These are phyloP conservation scores for Micrastur ruficollis DNA, from an alignment of 2,797 vertebrate species.

Conservation along the genomic window DNA sequence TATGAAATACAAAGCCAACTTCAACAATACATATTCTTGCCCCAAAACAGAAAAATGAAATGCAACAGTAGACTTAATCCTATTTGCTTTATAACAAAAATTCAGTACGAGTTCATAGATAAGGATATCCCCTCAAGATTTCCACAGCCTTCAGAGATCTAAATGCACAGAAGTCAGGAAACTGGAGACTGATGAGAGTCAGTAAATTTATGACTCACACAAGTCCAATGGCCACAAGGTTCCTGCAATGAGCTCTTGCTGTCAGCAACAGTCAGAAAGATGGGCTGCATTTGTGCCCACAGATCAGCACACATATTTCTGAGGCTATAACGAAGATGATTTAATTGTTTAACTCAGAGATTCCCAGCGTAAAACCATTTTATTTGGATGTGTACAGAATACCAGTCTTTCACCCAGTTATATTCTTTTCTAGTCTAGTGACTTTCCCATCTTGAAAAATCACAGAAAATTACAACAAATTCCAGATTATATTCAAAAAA, in stretches of 20 bases:
- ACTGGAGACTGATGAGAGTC: background rate
- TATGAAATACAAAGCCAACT: background rate
- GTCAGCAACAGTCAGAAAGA: background rate
- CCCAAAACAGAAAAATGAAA: background rate
- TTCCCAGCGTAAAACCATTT: background rate
- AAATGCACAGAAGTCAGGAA: background rate
- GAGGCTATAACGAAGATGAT: background rate
- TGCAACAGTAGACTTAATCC: background rate
- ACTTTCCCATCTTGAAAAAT: background rate
- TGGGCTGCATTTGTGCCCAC: background rate
- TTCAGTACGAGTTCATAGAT: accelerated
- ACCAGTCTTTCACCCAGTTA: background rate
- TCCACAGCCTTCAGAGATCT: background rate
- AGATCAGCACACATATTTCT: background rate
- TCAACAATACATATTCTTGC: background rate
- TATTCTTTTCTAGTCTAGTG: background rate
- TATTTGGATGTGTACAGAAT: background rate
- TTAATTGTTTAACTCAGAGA: background rate
- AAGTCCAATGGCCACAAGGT: background rate
- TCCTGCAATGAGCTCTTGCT: background rate
- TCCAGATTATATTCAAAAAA: background rate
- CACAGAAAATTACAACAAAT: background rate
- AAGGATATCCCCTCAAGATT: background rate
- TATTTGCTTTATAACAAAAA: background rate
- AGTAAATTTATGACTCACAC: background rate